Conservation (phyloP, 2,113 vertebrate species). For the Cryptomyrus ogoouensis region DNA sequence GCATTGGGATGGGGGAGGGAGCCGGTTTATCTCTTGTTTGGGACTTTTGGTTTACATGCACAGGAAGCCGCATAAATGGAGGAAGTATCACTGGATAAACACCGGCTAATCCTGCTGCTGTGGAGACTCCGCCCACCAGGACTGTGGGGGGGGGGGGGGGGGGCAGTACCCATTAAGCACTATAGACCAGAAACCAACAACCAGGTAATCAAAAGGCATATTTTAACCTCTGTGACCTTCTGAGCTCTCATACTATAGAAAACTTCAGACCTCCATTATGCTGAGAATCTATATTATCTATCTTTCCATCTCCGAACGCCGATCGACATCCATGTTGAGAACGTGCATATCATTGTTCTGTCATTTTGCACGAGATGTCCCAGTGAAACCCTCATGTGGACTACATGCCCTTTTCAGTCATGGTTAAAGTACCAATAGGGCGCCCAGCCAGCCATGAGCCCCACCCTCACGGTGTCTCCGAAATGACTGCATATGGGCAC, state of each 20-base stretch:
- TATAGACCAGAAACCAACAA: neutral
- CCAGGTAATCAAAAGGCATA: neutral
- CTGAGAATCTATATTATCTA: neutral
- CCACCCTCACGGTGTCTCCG: neutral
- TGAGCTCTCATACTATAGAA: neutral
- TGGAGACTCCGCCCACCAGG: neutral
- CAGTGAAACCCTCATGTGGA: neutral
- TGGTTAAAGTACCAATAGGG: neutral
- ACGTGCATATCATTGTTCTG: neutral
- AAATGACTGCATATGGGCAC: neutral
- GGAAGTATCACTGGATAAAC: neutral
- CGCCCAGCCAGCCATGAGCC: neutral
- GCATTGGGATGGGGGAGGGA: neutral
- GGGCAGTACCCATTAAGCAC: neutral
- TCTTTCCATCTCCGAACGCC: neutral
- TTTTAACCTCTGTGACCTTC: neutral
- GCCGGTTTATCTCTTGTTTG: neutral
- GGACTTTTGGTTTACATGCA: constrained; percentile 10
- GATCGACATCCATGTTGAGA: neutral
- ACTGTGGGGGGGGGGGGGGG: neutral
- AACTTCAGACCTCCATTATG: neutral
- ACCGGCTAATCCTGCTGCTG: neutral
- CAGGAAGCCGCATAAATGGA: neutral
- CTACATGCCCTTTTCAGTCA: neutral
- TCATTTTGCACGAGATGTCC: neutral